Evolutionary conservation across 2,888 invertebrate species (phyloP).

Genomic region (Mimas tiliae): DNA sequence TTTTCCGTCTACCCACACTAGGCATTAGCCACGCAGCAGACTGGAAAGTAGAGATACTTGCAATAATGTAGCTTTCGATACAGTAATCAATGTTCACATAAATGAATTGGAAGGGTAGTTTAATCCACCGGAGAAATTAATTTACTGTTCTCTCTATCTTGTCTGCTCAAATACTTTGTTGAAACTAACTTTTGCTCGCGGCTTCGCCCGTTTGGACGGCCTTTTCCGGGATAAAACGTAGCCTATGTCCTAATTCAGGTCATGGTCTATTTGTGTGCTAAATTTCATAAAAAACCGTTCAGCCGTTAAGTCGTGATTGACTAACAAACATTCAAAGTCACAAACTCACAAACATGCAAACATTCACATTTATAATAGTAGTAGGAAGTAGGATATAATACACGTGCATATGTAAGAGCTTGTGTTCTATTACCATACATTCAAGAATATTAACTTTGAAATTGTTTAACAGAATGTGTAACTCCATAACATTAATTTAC

Average conservation of each 20-base stretch:
- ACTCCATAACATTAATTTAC: background rate
- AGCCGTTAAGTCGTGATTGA: no score
- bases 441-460: slow-evolving; percentile 6
- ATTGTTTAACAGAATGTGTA: background rate
- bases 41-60: slow-evolving; percentile 60
- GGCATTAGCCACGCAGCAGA: slow-evolving; percentile 46
- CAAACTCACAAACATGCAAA: no score
- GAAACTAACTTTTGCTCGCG: no score
- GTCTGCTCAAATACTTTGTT: background rate
- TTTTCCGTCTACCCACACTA: slow-evolving; percentile 33
- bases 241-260: no score
- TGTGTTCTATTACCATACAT: slow-evolving; percentile 10
- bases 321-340: no score
- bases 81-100: slow-evolving; percentile 36
- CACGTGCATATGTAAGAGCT: slow-evolving; percentile 4
- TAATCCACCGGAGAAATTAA: slow-evolving; percentile 26
- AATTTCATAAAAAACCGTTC: no score
- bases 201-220: no score
- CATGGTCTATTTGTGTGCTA: no score
- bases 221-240: no score
- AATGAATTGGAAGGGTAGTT: slow-evolving; percentile 22
- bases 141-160: slow-evolving; percentile 18
- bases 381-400: no score
- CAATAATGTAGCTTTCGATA: slow-evolving; percentile 44
- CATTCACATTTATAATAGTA: no score